These are phyloP conservation scores for Phylloscopus trochiloides DNA, from an alignment of 2,113 vertebrate genomes.

Conservation along the genomic window DNA sequence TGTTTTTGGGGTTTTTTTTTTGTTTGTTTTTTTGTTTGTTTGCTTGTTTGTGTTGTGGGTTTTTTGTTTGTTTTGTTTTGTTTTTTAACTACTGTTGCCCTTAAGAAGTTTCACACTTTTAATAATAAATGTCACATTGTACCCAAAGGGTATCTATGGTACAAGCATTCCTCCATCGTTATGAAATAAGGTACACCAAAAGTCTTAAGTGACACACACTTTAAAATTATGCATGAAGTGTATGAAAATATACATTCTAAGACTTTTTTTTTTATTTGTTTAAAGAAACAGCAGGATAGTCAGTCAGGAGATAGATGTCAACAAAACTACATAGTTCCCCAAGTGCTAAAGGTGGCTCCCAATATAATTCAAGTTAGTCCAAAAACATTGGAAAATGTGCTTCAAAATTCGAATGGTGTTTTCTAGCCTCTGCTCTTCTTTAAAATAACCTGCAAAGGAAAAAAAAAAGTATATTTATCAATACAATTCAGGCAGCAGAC, in stretches of 20 bases:
- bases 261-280: not conserved
- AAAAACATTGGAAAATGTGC: not conserved
- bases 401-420: slow-evolving; percentile 29
- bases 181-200: not conserved
- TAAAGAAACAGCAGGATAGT: not conserved
- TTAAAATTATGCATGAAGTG: not conserved
- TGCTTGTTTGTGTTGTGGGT: no score
- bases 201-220: not conserved
- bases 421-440: slow-evolving; percentile 80
- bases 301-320: not conserved
- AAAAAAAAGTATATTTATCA: slow-evolving; percentile 5
- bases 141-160: not conserved
- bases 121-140: not conserved
- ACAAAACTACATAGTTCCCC: not conserved
- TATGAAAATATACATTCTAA: not conserved
- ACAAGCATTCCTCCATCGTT: not conserved
- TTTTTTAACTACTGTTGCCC: not conserved
- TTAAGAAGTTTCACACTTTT: not conserved
- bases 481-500: not conserved
- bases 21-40: not conserved
- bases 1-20: not conserved
- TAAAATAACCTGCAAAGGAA: slow-evolving; percentile 72
- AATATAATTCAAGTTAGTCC: not conserved
- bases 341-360: not conserved
- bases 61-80: not conserved